These are phyloP conservation scores for Thymelicus lineola DNA, from an alignment of 2,888 invertebrate species.

Conservation along the genomic window DNA sequence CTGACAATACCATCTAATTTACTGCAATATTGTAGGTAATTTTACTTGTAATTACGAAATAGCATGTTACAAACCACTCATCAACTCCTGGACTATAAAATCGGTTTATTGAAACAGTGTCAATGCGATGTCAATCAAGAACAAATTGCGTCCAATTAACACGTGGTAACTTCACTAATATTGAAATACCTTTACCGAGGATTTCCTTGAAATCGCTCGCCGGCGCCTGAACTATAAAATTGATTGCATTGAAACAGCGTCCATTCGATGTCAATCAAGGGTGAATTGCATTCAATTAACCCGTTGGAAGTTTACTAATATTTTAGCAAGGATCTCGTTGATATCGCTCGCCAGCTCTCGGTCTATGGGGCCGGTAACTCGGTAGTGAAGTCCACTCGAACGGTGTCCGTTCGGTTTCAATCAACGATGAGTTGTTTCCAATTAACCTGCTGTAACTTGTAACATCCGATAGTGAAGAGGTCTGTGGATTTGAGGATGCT, in stretches of 20 bases:
- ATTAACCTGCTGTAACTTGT: conserved; percentile 7
- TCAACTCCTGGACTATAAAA: neutral
- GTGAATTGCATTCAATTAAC: conserved; percentile 9
- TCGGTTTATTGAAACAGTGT: conserved; percentile 2
- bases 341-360: neutral
- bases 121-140: neutral
- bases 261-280: conserved; percentile 3
- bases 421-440: conserved; percentile 15
- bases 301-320: neutral
- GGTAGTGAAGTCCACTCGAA: conserved; percentile 1
- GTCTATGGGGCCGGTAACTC: neutral
- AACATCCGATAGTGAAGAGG: neutral
- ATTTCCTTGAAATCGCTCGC: neutral
- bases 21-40: no score
- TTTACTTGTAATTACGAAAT: no score
- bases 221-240: neutral
- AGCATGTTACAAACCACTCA: neutral
- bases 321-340: conserved; percentile 1
- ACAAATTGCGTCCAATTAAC: neutral
- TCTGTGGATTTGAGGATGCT: neutral
- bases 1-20: no score
- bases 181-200: neutral
- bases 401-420: conserved; percentile 8
- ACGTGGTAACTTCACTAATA: conserved; percentile 5
- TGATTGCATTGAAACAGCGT: conserved; percentile 4